phyloP scores from a whole-genome alignment of 2,797 vertebrate genomes.

The Danio jaintianensis region DNA sequence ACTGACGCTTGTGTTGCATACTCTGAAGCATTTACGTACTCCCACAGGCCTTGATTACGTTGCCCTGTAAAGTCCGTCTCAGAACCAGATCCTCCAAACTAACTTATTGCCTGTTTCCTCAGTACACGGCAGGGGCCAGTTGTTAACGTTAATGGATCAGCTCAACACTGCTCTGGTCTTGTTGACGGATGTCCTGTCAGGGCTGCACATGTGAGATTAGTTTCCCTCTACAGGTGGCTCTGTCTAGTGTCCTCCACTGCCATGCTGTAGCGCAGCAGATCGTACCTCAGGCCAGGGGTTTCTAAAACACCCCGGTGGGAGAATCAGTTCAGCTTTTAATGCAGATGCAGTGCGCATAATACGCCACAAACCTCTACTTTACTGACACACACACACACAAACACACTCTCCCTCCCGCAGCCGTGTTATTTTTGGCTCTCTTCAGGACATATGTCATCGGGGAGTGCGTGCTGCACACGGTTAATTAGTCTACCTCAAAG shows the following conservation, averaged over 20 bases:
- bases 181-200: constrained; percentile 53
- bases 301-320: constrained; percentile 77
- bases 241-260: constrained; percentile 58
- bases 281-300: constrained; percentile 64
- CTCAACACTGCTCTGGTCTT: constrained; percentile 65
- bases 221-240: constrained; percentile 69
- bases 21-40: not conserved
- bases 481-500: constrained; percentile 81
- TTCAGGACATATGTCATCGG: constrained; percentile 74
- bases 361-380: constrained; percentile 59
- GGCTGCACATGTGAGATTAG: constrained; percentile 60
- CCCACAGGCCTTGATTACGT: constrained; percentile 55
- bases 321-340: constrained; percentile 65
- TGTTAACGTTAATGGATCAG: constrained; percentile 74
- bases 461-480: constrained; percentile 69
- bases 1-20: not conserved
- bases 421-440: constrained; percentile 78
- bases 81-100: constrained; percentile 57
- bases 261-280: constrained; percentile 41
- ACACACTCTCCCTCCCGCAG: constrained; percentile 51
- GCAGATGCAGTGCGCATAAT: constrained; percentile 70
- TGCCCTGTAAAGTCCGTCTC: constrained; percentile 50
- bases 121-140: constrained; percentile 60
- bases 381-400: constrained; percentile 60
- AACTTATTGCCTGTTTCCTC: constrained; percentile 66